A percentile compares a stretch with the other conserved stretches of the same genome.
Evolutionary conservation across 2,797 vertebrate genomes (phyloP).

Genomic region (Anableps anableps): DNA sequence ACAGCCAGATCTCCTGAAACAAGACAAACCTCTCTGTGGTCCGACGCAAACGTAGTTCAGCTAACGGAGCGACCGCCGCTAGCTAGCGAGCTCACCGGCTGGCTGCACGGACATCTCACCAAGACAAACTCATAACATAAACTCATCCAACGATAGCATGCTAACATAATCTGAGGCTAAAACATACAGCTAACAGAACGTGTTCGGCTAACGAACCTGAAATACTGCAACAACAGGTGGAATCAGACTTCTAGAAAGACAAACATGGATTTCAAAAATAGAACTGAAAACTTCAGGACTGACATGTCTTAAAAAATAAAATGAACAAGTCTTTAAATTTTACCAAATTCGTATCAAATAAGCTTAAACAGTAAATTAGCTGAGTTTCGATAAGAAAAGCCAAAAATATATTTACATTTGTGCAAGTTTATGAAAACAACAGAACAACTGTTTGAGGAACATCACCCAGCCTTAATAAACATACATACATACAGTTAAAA

Average conservation of each 20-base stretch:
- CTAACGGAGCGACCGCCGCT: not conserved
- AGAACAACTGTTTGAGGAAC: slow-evolving; percentile 10
- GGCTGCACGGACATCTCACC: slow-evolving; percentile 1
- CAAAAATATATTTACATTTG: slow-evolving; percentile 15
- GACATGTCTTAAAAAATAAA: not conserved
- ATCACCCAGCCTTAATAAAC: slow-evolving; percentile 9
- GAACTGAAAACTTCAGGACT: not conserved
- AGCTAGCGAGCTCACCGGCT: too few relatives aligned
- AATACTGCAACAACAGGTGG: not conserved
- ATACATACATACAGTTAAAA: not conserved
- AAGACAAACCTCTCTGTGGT: slow-evolving; percentile 72
- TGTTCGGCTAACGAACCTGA: not conserved
- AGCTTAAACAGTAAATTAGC: slow-evolving; percentile 23
- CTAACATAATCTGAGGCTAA: not conserved
- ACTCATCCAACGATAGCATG: not conserved
- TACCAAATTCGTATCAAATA: slow-evolving; percentile 5
- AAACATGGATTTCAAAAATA: not conserved
- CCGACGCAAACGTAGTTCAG: slow-evolving; percentile 32
- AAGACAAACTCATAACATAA: not conserved
- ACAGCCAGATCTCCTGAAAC: slow-evolving; percentile 54
- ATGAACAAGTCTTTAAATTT: slow-evolving; percentile 3
- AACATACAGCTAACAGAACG: not conserved
- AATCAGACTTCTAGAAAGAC: not conserved
- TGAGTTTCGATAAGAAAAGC: slow-evolving; percentile 7
- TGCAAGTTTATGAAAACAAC: slow-evolving; percentile 22